These are phyloP conservation scores for Prinia subflava DNA, from an alignment of 2,113 vertebrate genomes.

Conservation along the genomic window DNA sequence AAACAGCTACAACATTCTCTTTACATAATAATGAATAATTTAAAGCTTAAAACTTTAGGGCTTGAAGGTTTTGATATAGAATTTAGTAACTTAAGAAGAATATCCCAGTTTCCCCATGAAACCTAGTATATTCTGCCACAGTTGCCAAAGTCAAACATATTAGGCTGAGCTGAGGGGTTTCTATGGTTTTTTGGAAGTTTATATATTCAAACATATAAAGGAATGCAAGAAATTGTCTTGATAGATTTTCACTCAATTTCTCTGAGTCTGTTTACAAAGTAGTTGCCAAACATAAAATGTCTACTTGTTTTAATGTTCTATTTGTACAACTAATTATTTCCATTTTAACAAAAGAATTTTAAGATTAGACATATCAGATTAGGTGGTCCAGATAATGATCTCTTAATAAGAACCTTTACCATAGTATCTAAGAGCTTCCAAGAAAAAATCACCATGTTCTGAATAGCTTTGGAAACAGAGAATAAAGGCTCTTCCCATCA, in stretches of 20 bases:
- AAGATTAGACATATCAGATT: not conserved
- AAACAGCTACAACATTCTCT: conserved; percentile 26
- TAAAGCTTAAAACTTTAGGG: not conserved
- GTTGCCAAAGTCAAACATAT: not conserved
- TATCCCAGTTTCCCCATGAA: not conserved
- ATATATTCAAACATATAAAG: not conserved
- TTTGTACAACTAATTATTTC: not conserved
- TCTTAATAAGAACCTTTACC: not conserved
- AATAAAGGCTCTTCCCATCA: not conserved
- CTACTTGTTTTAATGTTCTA: not conserved
- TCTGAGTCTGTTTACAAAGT: not conserved
- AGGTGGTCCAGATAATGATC: not conserved
- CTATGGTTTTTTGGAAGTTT: not conserved
- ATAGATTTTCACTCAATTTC: not conserved
- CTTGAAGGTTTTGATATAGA: not conserved
- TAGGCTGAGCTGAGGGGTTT: not conserved
- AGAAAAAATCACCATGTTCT: not conserved
- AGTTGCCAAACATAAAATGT: not conserved
- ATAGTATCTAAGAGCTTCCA: not conserved
- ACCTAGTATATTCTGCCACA: not conserved
- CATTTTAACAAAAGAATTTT: not conserved
- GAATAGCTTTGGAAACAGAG: not conserved
- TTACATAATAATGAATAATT: conserved; percentile 18
- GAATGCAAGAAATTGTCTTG: not conserved
- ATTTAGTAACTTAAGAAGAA: not conserved